Base-by-base conservation (phyloP, 2,797 vertebrate genomes). In the Ambastaia sidthimunki region DNA sequence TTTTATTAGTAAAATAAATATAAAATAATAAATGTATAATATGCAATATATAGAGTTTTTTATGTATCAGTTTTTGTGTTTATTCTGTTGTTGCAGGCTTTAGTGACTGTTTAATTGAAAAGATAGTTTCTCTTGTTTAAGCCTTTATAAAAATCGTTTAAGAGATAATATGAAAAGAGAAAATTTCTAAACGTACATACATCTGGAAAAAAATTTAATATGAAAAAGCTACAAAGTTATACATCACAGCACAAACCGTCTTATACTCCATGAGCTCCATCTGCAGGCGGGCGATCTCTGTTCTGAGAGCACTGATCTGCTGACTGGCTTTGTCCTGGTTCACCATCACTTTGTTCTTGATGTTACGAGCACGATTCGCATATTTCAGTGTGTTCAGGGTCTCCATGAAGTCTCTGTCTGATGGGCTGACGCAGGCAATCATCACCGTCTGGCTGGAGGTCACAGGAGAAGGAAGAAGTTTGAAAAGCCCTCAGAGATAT, bases 351-450 rank as follows among this genome's bases (percentile, higher is more conserved):
- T 97, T 98, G 92, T 99, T 99, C 92, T 98, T 99, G 86, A 99
- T 99, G 93, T 99, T 99, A 7, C 97, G 93, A 0, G 97, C 98
- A 15, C 98, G 92, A 89, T 99, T 99, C 54, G 98, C 97, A 0
- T 99, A 99, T 84, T 99, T 99, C 0, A 99, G 74, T 0, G 96
- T 95, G 93, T 98, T 99, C 85, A 99, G 78, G 0, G 98, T 99
- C 91, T 99, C 98, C 98, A 99, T 99, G 89, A 99, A 99, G 91
- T 99, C 97, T 80, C 96, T 91, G 85, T 99, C 98, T 0, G 98
- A 99, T 9, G 97, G 97, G 89, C 97, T 99, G 90, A 98, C 95
- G 62, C 98, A 99, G 0, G 97, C 98, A 78, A 99, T 99, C 98
- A 99, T 99, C 81, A 98, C 87, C 0, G 98, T 99, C 93, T 98